Conservation (phyloP, 2,888 invertebrate species). For the Buathra laborator region DNA sequence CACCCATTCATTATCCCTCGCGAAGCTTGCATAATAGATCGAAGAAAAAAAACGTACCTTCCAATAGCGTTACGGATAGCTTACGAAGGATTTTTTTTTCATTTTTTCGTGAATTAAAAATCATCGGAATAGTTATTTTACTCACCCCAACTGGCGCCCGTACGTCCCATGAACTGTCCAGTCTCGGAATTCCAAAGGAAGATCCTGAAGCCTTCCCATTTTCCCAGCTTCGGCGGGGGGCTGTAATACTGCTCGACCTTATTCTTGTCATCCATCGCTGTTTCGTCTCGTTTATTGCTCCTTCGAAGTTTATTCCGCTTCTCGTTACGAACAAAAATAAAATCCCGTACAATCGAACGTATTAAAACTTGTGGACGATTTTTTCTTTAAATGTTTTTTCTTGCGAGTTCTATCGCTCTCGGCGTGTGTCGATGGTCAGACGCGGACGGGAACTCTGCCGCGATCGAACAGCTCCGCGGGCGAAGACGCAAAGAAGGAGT, state of each 20-base stretch:
- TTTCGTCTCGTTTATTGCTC: conserved; percentile 13
- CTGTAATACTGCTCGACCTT: conserved; percentile 93
- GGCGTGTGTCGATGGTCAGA: conserved; percentile 62
- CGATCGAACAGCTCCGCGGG: conserved; percentile 80
- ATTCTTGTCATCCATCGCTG: conserved; percentile 82
- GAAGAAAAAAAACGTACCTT: not conserved
- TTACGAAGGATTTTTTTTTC: conserved; percentile 2
- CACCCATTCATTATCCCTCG: not conserved
- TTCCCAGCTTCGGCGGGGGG: conserved; percentile 91
- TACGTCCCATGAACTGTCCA: conserved; percentile 95
- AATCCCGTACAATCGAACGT: too few relatives aligned
- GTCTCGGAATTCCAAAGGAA: conserved; percentile 98
- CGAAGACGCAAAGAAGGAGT: conserved; percentile 79
- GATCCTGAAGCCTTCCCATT: conserved; percentile 93
- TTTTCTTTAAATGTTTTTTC: conserved; percentile 1
- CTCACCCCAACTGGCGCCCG: conserved; percentile 98
- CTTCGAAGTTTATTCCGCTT: conserved; percentile 24
- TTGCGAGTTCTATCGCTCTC: not conserved
- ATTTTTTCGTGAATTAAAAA: not conserved
- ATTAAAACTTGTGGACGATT: not conserved
- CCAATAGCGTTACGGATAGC: not conserved
- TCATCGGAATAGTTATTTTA: conserved; percentile 75
- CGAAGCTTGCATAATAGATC: not conserved
- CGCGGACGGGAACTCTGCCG: conserved; percentile 72
- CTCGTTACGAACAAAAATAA: not conserved